Conservation (phyloP, 2,113 vertebrate genomes). For the Cyprinodon tularosa region DNA sequence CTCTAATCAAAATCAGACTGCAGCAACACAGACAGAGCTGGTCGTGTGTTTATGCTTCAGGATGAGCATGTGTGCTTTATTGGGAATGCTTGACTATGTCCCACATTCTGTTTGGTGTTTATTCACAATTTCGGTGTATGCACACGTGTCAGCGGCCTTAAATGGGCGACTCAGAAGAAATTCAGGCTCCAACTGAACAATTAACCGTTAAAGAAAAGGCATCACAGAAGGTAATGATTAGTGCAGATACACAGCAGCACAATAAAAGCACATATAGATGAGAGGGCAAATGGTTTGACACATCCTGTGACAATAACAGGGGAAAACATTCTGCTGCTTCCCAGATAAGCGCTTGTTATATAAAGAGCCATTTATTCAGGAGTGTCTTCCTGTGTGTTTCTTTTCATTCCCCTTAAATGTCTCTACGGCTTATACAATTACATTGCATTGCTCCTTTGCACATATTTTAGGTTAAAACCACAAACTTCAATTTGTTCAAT, state of each 20-base stretch:
- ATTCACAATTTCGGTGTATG: constrained; percentile 32
- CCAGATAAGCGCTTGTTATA: constrained; percentile 16
- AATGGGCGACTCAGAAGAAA: constrained; percentile 51
- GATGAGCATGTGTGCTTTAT: constrained; percentile 46
- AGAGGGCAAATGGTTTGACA: constrained; percentile 51
- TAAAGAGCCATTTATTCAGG: constrained; percentile 18
- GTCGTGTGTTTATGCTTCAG: constrained; percentile 57
- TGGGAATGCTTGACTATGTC: constrained; percentile 30
- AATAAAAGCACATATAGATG: constrained; percentile 23
- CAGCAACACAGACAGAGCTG: constrained; percentile 70
- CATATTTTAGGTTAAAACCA: background rate
- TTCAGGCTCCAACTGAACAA: constrained; percentile 61
- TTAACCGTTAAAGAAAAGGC: constrained; percentile 63
- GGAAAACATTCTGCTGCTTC: constrained; percentile 38
- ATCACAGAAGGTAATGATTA: constrained; percentile 47
- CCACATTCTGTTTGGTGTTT: constrained; percentile 22
- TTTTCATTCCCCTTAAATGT: constrained; percentile 45
- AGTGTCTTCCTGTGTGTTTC: constrained; percentile 59
- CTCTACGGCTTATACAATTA: constrained; percentile 12
- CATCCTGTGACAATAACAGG: constrained; percentile 50
- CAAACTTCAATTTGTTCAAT: background rate
- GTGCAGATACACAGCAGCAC: constrained; percentile 27
- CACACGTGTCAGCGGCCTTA: constrained; percentile 46
- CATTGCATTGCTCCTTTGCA: background rate
- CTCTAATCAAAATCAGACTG: constrained; percentile 76